Percentiles rank a stretch among this genome's conserved stretches.
Conservation (phyloP, 1,140 invertebrate species). For the Contarinia nasturtii region DNA sequence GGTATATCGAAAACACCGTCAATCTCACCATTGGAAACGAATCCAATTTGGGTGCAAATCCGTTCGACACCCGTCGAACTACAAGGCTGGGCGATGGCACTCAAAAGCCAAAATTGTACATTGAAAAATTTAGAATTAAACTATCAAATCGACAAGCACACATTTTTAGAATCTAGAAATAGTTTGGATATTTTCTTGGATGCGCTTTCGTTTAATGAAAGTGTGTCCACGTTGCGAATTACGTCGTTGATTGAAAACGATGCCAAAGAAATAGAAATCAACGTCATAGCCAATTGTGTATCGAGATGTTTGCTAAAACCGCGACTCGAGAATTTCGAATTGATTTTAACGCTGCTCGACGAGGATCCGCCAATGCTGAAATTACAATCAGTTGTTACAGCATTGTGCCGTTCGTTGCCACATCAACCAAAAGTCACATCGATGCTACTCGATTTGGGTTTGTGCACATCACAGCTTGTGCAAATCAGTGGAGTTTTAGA, state of each 20-base stretch:
- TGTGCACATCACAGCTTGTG: constrained; percentile 29
- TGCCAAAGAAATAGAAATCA: constrained; percentile 24
- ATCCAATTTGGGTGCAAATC: constrained; percentile 20
- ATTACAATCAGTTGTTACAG: constrained; percentile 31
- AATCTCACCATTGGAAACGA: constrained; percentile 18
- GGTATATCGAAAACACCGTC: constrained; percentile 18
- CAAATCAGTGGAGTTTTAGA: constrained; percentile 28
- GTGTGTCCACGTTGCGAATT: constrained; percentile 26
- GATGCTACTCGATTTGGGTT: constrained; percentile 30
- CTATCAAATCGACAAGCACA: constrained; percentile 26
- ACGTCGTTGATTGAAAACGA: constrained; percentile 29
- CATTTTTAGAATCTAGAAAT: constrained; percentile 10
- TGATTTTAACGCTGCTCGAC: constrained; percentile 29
- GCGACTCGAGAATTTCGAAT: constrained; percentile 27
- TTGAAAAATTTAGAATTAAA: constrained; percentile 28
- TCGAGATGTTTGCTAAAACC: constrained; percentile 25
- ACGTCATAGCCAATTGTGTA: constrained; percentile 25
- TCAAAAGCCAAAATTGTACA: constrained; percentile 24
- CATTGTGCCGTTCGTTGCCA: constrained; percentile 26
- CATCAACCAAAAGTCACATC: constrained; percentile 24
- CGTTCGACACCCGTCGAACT: constrained; percentile 26
- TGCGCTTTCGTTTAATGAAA: constrained; percentile 25
- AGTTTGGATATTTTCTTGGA: constrained; percentile 24
- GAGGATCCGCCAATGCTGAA: constrained; percentile 28
- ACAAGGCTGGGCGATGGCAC: constrained; percentile 27